These are phyloP conservation scores for Acanthosepion pharaonis DNA, from an alignment of 2,888 invertebrate species.

Conservation along the genomic window DNA sequence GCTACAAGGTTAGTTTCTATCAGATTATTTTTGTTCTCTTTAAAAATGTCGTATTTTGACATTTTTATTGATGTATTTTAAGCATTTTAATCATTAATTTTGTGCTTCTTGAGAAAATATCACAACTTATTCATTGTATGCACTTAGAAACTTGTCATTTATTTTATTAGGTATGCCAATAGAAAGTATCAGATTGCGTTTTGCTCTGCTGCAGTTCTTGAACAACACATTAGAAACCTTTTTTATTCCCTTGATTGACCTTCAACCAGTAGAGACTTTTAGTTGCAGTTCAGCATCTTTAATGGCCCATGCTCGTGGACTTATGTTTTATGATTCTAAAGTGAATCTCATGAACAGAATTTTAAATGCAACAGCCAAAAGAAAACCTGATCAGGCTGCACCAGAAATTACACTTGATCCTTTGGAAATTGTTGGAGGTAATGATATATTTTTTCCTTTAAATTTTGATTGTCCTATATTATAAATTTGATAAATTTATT, in stretches of 20 bases:
- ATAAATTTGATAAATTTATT: neutral
- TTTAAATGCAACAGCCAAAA: conserved; percentile 71
- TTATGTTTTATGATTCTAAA: conserved; percentile 73
- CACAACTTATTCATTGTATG: neutral
- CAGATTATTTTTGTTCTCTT: neutral
- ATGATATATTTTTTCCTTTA: conserved; percentile 35
- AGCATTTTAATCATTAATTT: neutral
- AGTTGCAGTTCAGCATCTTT: conserved; percentile 68
- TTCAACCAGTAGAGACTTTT: conserved; percentile 66
- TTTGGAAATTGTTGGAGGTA: conserved; percentile 71
- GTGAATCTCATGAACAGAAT: conserved; percentile 69
- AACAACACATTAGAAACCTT: conserved; percentile 71
- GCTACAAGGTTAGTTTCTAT: conserved; percentile 66
- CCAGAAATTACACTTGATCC: conserved; percentile 74
- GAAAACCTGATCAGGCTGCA: conserved; percentile 73
- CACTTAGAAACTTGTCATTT: neutral
- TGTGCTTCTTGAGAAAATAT: neutral
- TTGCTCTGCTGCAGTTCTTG: conserved; percentile 70
- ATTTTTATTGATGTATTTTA: neutral
- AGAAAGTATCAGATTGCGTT: conserved; percentile 70
- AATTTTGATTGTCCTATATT: neutral
- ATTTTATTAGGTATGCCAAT: conserved; percentile 67
- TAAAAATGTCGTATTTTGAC: too few relatives aligned
- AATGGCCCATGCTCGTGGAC: conserved; percentile 62
- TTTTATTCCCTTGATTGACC: conserved; percentile 72